phyloP scores from a whole-genome alignment of 2,113 vertebrate species.

The Phoenicopterus ruber region DNA sequence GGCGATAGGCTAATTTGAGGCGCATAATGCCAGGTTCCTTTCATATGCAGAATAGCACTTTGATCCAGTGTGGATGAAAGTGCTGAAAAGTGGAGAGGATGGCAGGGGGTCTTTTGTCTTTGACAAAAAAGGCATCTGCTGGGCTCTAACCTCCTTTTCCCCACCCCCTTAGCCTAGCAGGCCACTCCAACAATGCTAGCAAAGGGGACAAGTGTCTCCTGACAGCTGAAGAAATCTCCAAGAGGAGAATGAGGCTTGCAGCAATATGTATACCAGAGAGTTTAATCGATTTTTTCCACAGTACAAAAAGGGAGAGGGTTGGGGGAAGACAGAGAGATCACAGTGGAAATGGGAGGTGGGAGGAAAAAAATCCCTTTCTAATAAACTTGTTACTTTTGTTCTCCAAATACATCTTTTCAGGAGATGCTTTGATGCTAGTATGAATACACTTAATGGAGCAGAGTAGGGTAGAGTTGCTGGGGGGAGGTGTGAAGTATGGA shows the following conservation, averaged over 20 bases:
- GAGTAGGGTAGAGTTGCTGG: neutral
- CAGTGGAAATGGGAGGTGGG: neutral
- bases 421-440: slow-evolving; percentile 40
- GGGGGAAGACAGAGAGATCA: neutral
- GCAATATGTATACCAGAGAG: slow-evolving; percentile 29
- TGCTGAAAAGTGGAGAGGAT: slow-evolving; percentile 70
- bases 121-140: slow-evolving; percentile 89
- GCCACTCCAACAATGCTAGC: slow-evolving; percentile 70
- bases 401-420: slow-evolving; percentile 9
- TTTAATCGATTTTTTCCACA: slow-evolving; percentile 70
- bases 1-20: slow-evolving; percentile 75
- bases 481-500: neutral
- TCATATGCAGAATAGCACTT: slow-evolving; percentile 81
- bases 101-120: slow-evolving; percentile 83
- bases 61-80: slow-evolving; percentile 79
- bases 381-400: slow-evolving; percentile 73
- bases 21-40: slow-evolving; percentile 70
- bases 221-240: slow-evolving; percentile 58
- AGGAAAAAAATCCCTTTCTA: slow-evolving; percentile 18
- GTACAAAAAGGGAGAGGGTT: slow-evolving; percentile 34
- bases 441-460: slow-evolving; percentile 43
- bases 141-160: slow-evolving; percentile 63
- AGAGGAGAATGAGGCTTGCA: slow-evolving; percentile 45
- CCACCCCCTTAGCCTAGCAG: slow-evolving; percentile 62
- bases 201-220: slow-evolving; percentile 74